A percentile compares a stretch with the other conserved stretches of the same genome.
Evolutionary conservation across 2,113 vertebrate genomes (phyloP).

Genomic region (Aspiorhynchus laticeps): DNA sequence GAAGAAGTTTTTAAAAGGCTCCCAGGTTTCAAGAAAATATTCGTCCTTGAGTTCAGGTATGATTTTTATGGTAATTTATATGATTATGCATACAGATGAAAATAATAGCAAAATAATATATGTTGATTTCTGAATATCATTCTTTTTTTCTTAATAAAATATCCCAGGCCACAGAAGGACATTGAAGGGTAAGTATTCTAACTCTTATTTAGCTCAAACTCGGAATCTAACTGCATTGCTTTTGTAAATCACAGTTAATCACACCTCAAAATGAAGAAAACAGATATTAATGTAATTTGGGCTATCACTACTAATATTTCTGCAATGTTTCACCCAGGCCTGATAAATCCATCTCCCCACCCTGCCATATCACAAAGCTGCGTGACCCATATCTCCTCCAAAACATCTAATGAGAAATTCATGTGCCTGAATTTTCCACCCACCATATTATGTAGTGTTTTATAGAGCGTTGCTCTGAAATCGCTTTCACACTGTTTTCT

Average conservation of each 20-base stretch:
- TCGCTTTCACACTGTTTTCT: constrained; percentile 20
- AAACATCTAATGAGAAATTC: constrained; percentile 57
- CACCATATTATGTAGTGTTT: constrained; percentile 43
- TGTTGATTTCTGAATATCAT: constrained; percentile 37
- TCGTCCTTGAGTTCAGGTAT: constrained; percentile 88
- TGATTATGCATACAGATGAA: constrained; percentile 6
- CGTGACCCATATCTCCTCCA: constrained; percentile 33
- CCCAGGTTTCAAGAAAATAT: constrained; percentile 85
- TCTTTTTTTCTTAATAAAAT: constrained; percentile 38
- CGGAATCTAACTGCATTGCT: background rate
- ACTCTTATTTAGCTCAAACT: background rate
- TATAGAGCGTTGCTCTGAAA: constrained; percentile 21
- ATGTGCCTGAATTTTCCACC: constrained; percentile 46
- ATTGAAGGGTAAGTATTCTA: constrained; percentile 74
- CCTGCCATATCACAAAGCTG: constrained; percentile 46
- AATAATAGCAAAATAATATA: background rate
- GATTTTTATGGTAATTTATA: background rate
- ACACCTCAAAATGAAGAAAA: constrained; percentile 30
- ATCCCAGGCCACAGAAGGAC: constrained; percentile 78
- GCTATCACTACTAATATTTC: constrained; percentile 39
- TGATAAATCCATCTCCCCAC: constrained; percentile 55
- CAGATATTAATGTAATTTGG: constrained; percentile 27
- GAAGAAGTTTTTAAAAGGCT: constrained; percentile 82
- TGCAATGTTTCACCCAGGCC: constrained; percentile 34
- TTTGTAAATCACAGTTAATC: background rate